These are phyloP conservation scores for Eidolon dupreanum DNA, from an alignment of 2,797 vertebrate genomes.

Conservation along the genomic window DNA sequence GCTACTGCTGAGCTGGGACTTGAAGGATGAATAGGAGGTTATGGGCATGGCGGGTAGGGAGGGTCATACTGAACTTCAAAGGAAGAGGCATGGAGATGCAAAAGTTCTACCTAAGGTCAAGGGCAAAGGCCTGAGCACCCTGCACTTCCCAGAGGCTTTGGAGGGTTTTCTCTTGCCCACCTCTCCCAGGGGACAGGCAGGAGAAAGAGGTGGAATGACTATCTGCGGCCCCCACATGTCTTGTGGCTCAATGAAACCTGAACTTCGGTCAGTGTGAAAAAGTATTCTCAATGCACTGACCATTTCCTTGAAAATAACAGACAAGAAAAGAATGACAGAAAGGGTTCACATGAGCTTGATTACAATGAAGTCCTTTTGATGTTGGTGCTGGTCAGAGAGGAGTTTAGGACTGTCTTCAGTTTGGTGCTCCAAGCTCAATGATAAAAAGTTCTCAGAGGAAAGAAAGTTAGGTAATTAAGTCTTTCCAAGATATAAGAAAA, in stretches of 20 bases:
- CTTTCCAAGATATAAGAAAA: neutral
- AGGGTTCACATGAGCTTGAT: neutral
- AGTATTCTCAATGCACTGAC: neutral
- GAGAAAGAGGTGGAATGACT: neutral
- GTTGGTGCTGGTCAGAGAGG: neutral
- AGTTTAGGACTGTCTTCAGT: neutral
- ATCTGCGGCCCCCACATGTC: neutral
- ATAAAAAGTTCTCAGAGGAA: neutral
- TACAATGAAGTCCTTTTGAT: neutral
- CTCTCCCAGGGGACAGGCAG: neutral
- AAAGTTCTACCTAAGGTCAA: neutral
- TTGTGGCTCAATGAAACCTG: neutral
- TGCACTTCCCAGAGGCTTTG: neutral
- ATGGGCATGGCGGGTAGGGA: neutral
- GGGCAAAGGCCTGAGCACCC: neutral
- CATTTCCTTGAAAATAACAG: neutral
- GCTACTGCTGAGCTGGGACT: neutral
- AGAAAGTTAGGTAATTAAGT: neutral
- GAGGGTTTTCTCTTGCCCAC: neutral
- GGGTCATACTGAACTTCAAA: neutral
- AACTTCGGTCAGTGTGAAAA: neutral
- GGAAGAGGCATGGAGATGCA: neutral
- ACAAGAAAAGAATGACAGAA: neutral
- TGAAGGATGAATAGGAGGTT: neutral
- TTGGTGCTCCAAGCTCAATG: neutral